Percentiles rank a stretch among this genome's conserved stretches.
These are phyloP conservation scores for Synodontis membranacea DNA, from an alignment of 2,113 vertebrate genomes.

Conservation along the genomic window DNA sequence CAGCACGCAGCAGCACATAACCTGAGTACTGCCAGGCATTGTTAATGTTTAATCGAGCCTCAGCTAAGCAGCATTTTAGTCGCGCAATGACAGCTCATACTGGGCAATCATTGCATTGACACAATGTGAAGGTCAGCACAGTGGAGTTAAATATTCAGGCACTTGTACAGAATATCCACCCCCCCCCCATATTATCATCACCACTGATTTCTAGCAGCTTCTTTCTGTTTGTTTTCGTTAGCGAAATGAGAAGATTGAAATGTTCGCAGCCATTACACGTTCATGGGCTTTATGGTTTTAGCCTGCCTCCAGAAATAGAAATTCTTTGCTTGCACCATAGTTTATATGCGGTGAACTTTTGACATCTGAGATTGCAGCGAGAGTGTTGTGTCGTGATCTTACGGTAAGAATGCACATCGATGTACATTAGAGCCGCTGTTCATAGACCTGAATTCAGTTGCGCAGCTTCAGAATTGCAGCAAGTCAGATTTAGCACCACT, in stretches of 20 bases:
- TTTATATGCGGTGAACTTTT: background rate
- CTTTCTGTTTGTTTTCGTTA: background rate
- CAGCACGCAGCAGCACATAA: constrained; percentile 37
- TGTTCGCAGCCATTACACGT: constrained; percentile 33
- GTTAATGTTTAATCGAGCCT: constrained; percentile 47
- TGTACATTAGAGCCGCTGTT: background rate
- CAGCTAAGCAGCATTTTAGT: constrained; percentile 5
- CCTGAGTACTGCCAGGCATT: constrained; percentile 31
- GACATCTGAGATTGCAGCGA: background rate
- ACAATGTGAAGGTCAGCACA: constrained; percentile 11
- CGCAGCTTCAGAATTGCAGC: background rate
- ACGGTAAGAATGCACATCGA: background rate
- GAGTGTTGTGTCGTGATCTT: background rate
- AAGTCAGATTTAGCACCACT: background rate
- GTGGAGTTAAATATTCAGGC: constrained; percentile 1
- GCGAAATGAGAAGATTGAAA: constrained; percentile 11
- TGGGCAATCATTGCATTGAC: constrained; percentile 11
- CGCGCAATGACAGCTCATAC: background rate
- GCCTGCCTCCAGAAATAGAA: background rate
- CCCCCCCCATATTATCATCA: background rate
- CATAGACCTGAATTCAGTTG: background rate
- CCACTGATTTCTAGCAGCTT: background rate
- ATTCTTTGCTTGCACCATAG: constrained; percentile 6
- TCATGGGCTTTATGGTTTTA: constrained; percentile 27
- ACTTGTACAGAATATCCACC: constrained; percentile 30